These are phyloP conservation scores for Amphilophus citrinellus DNA, from an alignment of 2,113 vertebrate genomes.

Conservation along the genomic window DNA sequence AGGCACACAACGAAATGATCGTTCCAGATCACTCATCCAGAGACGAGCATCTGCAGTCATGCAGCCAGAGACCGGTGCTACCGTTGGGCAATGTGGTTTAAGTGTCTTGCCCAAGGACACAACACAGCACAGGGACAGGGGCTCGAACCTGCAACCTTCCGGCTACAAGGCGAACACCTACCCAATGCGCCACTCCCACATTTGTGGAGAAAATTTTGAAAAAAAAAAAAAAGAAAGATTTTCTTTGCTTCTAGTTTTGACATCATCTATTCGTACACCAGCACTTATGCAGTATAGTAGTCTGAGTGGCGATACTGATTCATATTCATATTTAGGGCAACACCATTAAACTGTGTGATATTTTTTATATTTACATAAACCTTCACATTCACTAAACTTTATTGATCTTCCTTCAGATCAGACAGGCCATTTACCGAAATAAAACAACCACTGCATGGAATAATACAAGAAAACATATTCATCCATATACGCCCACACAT, in stretches of 20 bases:
- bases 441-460: background rate
- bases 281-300: background rate
- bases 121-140: too few species aligned
- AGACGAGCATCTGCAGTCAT: too few species aligned
- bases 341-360: too few species aligned
- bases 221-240: background rate
- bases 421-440: background rate
- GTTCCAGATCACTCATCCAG: too few species aligned
- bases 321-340: too few species aligned
- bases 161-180: too few species aligned
- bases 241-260: background rate
- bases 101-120: too few species aligned
- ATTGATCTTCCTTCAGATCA: background rate
- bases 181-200: too few species aligned
- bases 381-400: background rate
- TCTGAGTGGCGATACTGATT: background rate
- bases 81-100: too few species aligned
- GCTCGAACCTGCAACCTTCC: too few species aligned
- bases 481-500: background rate
- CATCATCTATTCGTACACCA: background rate
- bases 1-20: too few species aligned
- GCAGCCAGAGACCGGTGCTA: too few species aligned
- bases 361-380: background rate
- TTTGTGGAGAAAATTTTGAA: background rate
- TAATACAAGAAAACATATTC: background rate